phyloP scores from a whole-genome alignment of 2,797 vertebrate genomes.

The Eulemur albifrons region DNA sequence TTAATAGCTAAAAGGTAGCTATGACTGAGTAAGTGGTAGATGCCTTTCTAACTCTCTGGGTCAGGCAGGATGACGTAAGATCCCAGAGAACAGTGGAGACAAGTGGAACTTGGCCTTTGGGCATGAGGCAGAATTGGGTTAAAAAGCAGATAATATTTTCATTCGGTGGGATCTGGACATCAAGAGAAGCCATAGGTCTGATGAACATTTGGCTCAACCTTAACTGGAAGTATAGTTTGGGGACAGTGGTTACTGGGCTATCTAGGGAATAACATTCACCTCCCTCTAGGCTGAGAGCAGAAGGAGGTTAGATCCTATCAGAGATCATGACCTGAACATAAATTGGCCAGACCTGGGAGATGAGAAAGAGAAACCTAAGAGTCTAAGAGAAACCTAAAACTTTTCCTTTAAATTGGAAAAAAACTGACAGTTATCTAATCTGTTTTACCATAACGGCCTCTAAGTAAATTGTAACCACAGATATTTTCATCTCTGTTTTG shows the following conservation, averaged over 20 bases:
- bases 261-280: neutral
- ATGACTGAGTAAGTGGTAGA: neutral
- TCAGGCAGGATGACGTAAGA: neutral
- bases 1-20: slow-evolving; percentile 32
- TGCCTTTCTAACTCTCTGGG: neutral
- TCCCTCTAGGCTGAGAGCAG: neutral
- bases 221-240: neutral
- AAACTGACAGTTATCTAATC: neutral
- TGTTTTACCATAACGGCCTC: neutral
- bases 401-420: neutral
- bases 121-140: neutral
- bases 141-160: neutral
- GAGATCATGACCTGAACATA: neutral
- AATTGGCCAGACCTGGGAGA: neutral
- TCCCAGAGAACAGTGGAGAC: neutral
- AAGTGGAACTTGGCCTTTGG: neutral
- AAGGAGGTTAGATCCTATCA: neutral
- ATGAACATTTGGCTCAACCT: neutral
- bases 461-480: neutral
- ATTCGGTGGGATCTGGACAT: neutral
- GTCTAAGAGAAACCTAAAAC: neutral
- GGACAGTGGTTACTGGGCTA: neutral
- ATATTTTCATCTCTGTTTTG: neutral
- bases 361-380: neutral
- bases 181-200: neutral